These are phyloP conservation scores for Tachuris rubrigastra DNA, from an alignment of 2,113 vertebrate genomes.

Conservation along the genomic window DNA sequence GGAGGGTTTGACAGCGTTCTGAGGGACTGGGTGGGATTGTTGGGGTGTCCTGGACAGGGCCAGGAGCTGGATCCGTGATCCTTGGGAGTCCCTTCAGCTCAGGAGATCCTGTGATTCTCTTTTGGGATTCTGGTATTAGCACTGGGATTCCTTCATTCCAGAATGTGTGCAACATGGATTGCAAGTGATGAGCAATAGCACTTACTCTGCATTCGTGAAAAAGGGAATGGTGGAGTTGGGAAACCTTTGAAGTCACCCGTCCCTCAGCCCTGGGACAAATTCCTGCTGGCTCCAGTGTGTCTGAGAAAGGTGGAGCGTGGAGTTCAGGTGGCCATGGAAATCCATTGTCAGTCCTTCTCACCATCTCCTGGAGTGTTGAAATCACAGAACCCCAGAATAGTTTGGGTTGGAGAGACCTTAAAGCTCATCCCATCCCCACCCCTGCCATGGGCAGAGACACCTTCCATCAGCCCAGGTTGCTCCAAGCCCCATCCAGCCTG, in stretches of 20 bases:
- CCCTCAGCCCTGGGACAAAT: background rate
- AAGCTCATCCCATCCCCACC: background rate
- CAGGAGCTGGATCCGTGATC: background rate
- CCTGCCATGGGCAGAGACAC: background rate
- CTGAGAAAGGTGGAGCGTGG: background rate
- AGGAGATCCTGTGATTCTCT: background rate
- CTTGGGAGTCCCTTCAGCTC: background rate
- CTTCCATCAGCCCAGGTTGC: background rate
- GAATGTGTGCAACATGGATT: accelerated
- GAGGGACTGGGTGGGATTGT: background rate
- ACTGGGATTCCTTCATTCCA: accelerated
- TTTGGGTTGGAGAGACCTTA: background rate
- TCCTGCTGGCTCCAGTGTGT: background rate
- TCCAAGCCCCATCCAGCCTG: background rate
- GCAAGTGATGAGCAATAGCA: accelerated
- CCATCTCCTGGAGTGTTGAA: background rate
- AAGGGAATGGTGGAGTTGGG: background rate
- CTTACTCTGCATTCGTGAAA: accelerated
- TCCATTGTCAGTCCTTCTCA: background rate
- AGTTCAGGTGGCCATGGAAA: background rate
- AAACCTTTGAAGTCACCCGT: background rate
- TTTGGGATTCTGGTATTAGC: background rate
- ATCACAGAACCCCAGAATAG: background rate
- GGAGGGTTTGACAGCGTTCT: background rate
- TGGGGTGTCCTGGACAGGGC: background rate